phyloP scores from a whole-genome alignment of 2,888 invertebrate genomes.

The Catocala sponsa region DNA sequence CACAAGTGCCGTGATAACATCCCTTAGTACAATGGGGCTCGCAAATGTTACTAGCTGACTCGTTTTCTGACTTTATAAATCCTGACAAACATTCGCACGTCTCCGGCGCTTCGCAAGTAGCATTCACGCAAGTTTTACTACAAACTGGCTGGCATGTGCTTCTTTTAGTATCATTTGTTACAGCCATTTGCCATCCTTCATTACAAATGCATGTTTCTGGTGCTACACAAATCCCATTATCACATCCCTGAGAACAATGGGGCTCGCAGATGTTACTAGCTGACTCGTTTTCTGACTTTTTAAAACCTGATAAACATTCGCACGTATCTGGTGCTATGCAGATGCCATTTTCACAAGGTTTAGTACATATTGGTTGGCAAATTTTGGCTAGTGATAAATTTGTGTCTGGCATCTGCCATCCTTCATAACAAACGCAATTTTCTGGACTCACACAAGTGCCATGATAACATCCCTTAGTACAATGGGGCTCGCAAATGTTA shows the following conservation, averaged over 20 bases:
- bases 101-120: no score
- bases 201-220: no score
- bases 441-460: conserved; percentile 31
- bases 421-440: conserved; percentile 25
- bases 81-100: no score
- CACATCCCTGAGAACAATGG: no score
- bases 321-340: conserved; percentile 28
- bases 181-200: no score
- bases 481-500: conserved; percentile 22
- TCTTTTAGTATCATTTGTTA: no score
- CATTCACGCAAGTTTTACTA: no score
- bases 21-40: conserved; percentile 25
- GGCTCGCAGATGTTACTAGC: no score
- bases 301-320: conserved; percentile 21
- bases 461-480: conserved; percentile 22
- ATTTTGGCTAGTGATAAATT: not conserved
- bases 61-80: no score
- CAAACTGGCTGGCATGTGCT: no score
- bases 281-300: not conserved
- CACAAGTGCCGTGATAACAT: conserved; percentile 27
- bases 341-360: conserved; percentile 17
- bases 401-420: conserved; percentile 16
- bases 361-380: conserved; percentile 24
- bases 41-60: conserved; percentile 26
- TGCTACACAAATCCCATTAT: no score